Evolutionary conservation across 2,797 vertebrate species (phyloP).

Genomic region (Molothrus ater): DNA sequence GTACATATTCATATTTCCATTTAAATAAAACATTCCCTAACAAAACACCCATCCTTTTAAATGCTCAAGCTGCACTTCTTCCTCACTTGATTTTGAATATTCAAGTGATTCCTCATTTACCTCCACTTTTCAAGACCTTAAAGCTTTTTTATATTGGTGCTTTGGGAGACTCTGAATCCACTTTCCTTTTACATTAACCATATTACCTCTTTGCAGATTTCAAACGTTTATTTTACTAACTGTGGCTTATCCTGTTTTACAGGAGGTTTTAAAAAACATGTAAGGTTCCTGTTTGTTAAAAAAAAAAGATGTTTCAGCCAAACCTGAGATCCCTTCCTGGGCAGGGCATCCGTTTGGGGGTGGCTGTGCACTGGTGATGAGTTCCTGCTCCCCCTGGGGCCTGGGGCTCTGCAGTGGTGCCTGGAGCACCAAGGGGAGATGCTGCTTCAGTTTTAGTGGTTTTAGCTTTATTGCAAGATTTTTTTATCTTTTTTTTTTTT

Average conservation of each 20-base stretch:
- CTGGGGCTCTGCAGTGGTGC: not conserved
- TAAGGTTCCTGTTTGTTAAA: not conserved
- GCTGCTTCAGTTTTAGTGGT: not conserved
- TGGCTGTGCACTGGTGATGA: not conserved
- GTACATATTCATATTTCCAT: not conserved
- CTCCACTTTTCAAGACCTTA: not conserved
- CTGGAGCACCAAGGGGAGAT: not conserved
- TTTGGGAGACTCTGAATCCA: not conserved
- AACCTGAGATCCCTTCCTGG: not conserved
- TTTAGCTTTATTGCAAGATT: not conserved
- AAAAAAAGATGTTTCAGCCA: not conserved
- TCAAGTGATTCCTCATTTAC: not conserved
- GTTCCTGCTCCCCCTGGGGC: not conserved
- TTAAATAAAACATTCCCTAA: not conserved
- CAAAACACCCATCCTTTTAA: not conserved
- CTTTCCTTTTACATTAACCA: not conserved
- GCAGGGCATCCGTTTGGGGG: conserved; percentile 24
- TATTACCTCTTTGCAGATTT: not conserved
- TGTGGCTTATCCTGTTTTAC: not conserved
- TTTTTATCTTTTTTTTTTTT: not conserved
- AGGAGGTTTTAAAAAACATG: not conserved
- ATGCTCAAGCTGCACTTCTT: not conserved
- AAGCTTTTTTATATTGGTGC: not conserved
- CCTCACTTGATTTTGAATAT: not conserved
- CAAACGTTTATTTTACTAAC: not conserved